Conservation (phyloP, 2,888 invertebrate genomes). For the Diplolepis rosae region DNA sequence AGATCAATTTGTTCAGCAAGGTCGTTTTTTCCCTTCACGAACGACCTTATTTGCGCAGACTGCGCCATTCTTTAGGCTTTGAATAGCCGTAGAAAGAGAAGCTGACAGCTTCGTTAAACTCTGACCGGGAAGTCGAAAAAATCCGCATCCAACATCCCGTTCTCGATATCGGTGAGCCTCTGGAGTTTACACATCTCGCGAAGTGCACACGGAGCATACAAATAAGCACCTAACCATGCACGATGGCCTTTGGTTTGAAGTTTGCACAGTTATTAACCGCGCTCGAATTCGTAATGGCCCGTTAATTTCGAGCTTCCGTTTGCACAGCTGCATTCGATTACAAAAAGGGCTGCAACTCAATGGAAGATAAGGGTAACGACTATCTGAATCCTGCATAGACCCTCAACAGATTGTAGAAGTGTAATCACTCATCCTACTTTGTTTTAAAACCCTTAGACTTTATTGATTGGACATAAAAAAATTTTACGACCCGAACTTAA, state of each 20-base stretch:
- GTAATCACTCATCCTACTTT: constrained; percentile 1
- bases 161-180: not conserved
- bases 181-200: constrained; percentile 9
- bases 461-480: constrained; percentile 1
- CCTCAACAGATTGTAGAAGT: not conserved
- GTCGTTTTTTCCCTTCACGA: not conserved
- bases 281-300: constrained; percentile 67
- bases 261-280: constrained; percentile 50
- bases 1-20: constrained; percentile 1
- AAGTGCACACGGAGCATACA: constrained; percentile 14
- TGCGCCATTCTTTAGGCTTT: constrained; percentile 7
- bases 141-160: not conserved
- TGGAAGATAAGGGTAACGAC: not conserved
- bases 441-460: not conserved
- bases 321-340: constrained; percentile 63
- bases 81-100: constrained; percentile 26
- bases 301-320: constrained; percentile 67
- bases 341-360: constrained; percentile 5
- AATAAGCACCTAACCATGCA: constrained; percentile 22
- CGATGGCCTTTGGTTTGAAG: constrained; percentile 34
- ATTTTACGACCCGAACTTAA: not conserved
- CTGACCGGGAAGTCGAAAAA: constrained; percentile 20
- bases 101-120: constrained; percentile 20
- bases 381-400: not conserved
- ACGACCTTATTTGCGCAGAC: constrained; percentile 16